These are phyloP conservation scores for Ips typographus DNA, from an alignment of 1,140 invertebrate genomes.

Conservation along the genomic window DNA sequence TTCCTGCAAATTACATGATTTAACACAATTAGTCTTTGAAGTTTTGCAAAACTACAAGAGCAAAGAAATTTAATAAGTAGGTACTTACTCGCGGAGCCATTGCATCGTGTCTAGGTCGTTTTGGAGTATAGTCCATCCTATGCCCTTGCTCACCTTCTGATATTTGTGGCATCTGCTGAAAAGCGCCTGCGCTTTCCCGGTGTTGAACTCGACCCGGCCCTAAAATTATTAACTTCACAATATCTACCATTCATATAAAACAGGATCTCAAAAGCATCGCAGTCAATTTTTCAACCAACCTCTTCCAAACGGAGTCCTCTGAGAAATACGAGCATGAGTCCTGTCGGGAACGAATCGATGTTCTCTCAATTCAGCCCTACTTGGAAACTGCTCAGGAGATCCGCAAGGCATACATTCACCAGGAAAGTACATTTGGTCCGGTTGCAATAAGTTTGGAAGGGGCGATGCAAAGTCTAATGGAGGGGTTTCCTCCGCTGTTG, in stretches of 20 bases:
- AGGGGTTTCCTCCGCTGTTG: neutral
- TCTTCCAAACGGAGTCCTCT: constrained; percentile 6
- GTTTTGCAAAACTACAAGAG: too few species aligned
- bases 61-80: too few species aligned
- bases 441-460: neutral
- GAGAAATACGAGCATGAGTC: neutral
- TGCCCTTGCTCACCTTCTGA: neutral
- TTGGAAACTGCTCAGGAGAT: constrained; percentile 8
- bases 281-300: too few species aligned
- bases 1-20: too few species aligned
- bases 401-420: neutral
- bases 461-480: neutral
- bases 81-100: too few species aligned
- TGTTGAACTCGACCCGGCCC: neutral
- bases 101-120: too few species aligned
- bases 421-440: constrained; percentile 9
- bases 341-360: constrained; percentile 3
- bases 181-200: neutral
- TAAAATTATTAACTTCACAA: neutral
- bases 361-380: neutral
- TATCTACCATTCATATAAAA: too few species aligned
- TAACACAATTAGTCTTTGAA: too few species aligned
- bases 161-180: neutral
- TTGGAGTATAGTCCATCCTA: too few species aligned
- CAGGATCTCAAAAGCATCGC: too few species aligned